Base-by-base conservation (phyloP, 2,888 invertebrate genomes). In the Stenotaenia linearis region DNA sequence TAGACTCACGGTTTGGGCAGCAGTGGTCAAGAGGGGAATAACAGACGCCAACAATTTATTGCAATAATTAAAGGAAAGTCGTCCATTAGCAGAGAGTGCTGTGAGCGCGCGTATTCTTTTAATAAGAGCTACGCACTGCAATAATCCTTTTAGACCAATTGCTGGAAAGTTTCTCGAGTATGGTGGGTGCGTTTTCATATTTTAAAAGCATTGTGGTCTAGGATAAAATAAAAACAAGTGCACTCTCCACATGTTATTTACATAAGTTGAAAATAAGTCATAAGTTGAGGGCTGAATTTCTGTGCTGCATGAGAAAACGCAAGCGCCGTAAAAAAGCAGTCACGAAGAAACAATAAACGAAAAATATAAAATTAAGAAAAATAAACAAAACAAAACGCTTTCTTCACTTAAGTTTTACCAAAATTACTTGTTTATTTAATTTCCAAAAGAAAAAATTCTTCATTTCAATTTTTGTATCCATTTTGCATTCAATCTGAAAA, bases 141-240 rank as follows among this genome's bases (percentile, higher is more conserved):
- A 61, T 61, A 61, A 61, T 61, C 61, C 61, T 61, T 61, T 61
- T 61, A 61, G 61, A 61, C 61, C 61, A 61, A 61, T 61, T 61
- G 61, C 61, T 61, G 25, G 61, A 61, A 61, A 61, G 61, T 61
- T 61, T 61, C 61, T 61, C 61, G 61, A 25, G 25, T 25, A 61
- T 61, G 61, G 61, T 25, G 45, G 45, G 45, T 45, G 45, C 15
- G n/a, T 61, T 61, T 61, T 61, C 61, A 61, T 61, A 61, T 61
- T 61, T 61, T 61, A 61, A 61, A 61, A 61, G 61, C 61, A 61
- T 61, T 61, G 61, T 61, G 61, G 61, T 61, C 61, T 61, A 61
- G 61, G 25, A 61, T 61, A 61, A 61, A 61, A 61, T 61, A 61
- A 61, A 61, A 61, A 61, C 61, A 61, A 61, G 61, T 61, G 61